Percentiles rank a stretch among this genome's conserved stretches.
Evolutionary conservation across 2,113 vertebrate genomes (phyloP).

Genomic region (Rostratula benghalensis): DNA sequence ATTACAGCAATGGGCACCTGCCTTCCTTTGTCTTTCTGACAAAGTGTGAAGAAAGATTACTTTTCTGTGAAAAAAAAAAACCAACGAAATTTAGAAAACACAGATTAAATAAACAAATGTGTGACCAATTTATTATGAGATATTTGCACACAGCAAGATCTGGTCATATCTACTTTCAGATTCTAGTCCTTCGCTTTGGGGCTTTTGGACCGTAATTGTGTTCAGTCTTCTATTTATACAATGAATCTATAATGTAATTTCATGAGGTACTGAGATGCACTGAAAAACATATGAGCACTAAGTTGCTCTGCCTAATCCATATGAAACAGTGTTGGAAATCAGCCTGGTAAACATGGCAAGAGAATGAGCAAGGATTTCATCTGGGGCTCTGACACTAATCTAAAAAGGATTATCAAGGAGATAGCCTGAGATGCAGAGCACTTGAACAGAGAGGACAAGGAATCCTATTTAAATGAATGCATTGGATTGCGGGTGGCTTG

Average conservation of each 20-base stretch:
- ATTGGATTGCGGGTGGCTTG: background rate
- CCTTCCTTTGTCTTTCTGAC: background rate
- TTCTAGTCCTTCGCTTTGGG: slow-evolving; percentile 11
- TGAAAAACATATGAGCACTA: slow-evolving; percentile 62
- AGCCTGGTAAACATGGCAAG: slow-evolving; percentile 60
- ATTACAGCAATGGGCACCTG: background rate
- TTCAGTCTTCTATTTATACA: slow-evolving; percentile 75
- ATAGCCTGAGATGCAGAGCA: background rate
- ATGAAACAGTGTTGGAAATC: slow-evolving; percentile 77
- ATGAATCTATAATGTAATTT: slow-evolving; percentile 85
- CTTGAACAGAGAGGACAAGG: background rate
- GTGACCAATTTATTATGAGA: slow-evolving; percentile 39
- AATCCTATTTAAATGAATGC: background rate
- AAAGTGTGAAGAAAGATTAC: background rate
- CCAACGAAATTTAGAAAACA: slow-evolving; percentile 27
- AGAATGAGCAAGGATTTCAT: slow-evolving; percentile 38
- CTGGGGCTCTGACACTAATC: slow-evolving; percentile 48
- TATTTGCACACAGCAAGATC: slow-evolving; percentile 26
- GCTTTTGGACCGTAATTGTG: slow-evolving; percentile 60
- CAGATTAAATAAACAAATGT: slow-evolving; percentile 59
- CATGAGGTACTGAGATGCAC: slow-evolving; percentile 74
- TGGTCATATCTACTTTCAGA: slow-evolving; percentile 20
- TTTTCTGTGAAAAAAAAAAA: background rate
- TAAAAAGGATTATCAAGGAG: slow-evolving; percentile 59
- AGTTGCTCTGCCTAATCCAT: slow-evolving; percentile 74